Evolutionary conservation across 1,140 invertebrate genomes (phyloP).

Genomic region (Drosophila bifasciata): DNA sequence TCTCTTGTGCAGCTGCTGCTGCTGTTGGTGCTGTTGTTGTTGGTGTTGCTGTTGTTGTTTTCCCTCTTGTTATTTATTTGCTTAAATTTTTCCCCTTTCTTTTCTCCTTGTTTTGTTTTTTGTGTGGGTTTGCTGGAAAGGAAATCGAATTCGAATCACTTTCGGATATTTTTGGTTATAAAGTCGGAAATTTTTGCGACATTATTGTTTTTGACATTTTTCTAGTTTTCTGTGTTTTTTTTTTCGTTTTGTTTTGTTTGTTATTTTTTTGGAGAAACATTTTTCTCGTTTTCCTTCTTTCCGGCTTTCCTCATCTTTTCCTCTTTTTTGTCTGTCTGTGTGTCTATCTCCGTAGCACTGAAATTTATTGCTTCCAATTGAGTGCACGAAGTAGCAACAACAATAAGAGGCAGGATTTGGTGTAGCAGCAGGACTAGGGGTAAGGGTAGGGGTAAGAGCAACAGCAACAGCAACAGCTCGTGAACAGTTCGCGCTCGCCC

Average conservation of each 20-base stretch:
- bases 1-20: constrained; percentile 25
- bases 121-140: constrained; percentile 37
- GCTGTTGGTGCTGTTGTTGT: constrained; percentile 50
- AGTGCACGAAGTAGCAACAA: constrained; percentile 73
- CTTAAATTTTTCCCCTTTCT: constrained; percentile 35
- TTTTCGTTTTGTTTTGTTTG: constrained; percentile 1
- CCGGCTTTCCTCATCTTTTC: constrained; percentile 30
- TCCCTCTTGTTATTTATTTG: constrained; percentile 75
- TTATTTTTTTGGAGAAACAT: constrained; percentile 3
- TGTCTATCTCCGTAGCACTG: constrained; percentile 60
- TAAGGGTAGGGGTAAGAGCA: neutral
- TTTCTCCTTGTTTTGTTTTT: constrained; percentile 11
- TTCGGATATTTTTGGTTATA: constrained; percentile 83
- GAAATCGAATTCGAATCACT: constrained; percentile 84
- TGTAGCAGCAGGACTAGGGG: no score
- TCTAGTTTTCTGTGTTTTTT: constrained; percentile 43
- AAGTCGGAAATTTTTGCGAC: constrained; percentile 83
- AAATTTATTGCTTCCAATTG: constrained; percentile 84
- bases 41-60: constrained; percentile 64
- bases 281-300: constrained; percentile 4
- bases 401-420: constrained; percentile 7
- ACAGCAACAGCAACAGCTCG: constrained; percentile 55
- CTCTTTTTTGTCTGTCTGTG: constrained; percentile 41
- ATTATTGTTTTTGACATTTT: constrained; percentile 81
- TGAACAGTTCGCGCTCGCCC: constrained; percentile 75